phyloP scores from a whole-genome alignment of 1,140 invertebrate species.

The Mamestra configurata region DNA sequence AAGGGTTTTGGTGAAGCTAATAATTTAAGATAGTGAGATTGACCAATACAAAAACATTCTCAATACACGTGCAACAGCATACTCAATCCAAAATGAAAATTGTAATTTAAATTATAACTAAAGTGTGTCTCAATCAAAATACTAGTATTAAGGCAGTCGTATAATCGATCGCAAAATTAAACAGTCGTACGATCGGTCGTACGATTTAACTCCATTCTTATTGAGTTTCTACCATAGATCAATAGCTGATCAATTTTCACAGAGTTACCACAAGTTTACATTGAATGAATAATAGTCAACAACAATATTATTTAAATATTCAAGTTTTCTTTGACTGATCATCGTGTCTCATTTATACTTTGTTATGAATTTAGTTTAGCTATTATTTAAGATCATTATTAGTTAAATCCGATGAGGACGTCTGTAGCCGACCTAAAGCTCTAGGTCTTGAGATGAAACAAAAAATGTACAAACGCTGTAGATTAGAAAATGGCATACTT shows the following conservation, averaged over 20 bases:
- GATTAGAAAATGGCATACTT: slow-evolving; percentile 33
- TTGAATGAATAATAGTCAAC: slow-evolving; percentile 33
- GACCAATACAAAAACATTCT: slow-evolving; percentile 10
- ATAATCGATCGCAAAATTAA: neutral
- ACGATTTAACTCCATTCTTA: neutral
- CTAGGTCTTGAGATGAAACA: neutral
- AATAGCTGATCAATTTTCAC: slow-evolving; percentile 24
- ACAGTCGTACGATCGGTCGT: neutral
- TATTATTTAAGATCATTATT: slow-evolving; percentile 30
- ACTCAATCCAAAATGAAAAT: neutral
- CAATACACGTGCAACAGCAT: slow-evolving; percentile 4
- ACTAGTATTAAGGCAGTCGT: no score
- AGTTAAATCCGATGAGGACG: slow-evolving; percentile 44
- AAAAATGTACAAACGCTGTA: slow-evolving; percentile 44
- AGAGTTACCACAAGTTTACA: slow-evolving; percentile 41
- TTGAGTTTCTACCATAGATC: slow-evolving; percentile 4
- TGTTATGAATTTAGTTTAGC: slow-evolving; percentile 33
- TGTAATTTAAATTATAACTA: neutral
- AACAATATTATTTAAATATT: slow-evolving; percentile 15
- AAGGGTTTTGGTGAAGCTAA: slow-evolving; percentile 38
- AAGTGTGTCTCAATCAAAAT: no score
- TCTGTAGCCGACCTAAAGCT: slow-evolving; percentile 46
- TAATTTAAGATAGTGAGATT: slow-evolving; percentile 38
- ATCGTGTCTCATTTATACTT: slow-evolving; percentile 34
- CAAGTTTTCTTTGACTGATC: slow-evolving; percentile 34